Percentiles rank a stretch among this genome's conserved stretches.
Conservation (phyloP, 2,113 vertebrate species). For the Coregonus clupeaformis region DNA sequence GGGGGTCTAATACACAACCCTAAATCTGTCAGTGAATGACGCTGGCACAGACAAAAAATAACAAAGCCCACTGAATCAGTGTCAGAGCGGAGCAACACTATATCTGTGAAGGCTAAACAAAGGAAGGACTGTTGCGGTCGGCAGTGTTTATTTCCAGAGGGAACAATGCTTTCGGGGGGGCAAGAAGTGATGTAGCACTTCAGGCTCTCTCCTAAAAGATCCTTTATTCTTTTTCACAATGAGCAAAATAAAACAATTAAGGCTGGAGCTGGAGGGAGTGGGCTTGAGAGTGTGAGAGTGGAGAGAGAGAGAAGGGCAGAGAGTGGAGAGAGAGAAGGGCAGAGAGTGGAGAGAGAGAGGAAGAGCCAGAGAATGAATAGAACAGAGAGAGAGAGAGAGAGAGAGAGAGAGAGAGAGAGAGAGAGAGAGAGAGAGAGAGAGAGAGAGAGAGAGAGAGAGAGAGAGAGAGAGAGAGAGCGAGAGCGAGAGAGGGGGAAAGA, state of each 20-base stretch:
- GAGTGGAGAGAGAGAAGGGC: background rate
- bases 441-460: background rate
- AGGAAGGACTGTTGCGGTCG: constrained; percentile 4
- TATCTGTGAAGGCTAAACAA: constrained; percentile 16
- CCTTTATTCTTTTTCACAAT: constrained; percentile 23
- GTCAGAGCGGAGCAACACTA: background rate
- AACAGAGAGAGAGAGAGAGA: background rate
- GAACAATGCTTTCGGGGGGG: constrained; percentile 14
- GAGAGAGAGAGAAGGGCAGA: background rate
- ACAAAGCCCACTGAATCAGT: background rate
- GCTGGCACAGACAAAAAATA: constrained; percentile 19
- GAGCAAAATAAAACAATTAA: constrained; percentile 5
- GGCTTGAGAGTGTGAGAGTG: constrained; percentile 12
- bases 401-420: constrained; percentile 10
- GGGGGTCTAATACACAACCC: background rate
- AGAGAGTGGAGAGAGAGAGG: background rate
- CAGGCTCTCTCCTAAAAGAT: constrained; percentile 10
- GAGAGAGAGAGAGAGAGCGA: background rate
- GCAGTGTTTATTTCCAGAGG: constrained; percentile 12
- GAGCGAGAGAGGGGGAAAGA: too few relatives aligned
- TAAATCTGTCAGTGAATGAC: background rate
- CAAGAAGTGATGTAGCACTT: constrained; percentile 16
- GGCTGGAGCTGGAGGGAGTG: constrained; percentile 9
- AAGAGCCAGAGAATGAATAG: background rate
- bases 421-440: background rate